phyloP scores from a whole-genome alignment of 2,113 vertebrate genomes.

The Sylvia atricapilla region DNA sequence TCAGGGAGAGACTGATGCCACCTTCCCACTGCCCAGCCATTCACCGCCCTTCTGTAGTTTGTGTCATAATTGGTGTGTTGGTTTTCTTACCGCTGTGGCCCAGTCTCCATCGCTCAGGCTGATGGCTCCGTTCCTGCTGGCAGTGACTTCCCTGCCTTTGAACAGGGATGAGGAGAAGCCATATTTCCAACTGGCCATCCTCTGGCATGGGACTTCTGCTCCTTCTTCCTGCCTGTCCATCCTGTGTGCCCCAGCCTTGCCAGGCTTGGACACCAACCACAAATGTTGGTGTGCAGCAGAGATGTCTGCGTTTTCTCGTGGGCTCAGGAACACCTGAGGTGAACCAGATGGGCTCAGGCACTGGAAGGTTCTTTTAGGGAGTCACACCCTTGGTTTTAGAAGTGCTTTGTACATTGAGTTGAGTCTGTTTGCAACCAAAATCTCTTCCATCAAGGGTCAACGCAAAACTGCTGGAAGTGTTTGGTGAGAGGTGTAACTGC shows the following conservation, averaged over 20 bases:
- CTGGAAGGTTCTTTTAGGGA: neutral
- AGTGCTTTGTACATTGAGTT: neutral
- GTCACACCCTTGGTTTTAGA: neutral
- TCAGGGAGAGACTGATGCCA: neutral
- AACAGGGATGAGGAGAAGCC: neutral
- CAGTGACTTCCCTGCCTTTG: neutral
- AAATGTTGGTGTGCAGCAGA: rapidly evolving
- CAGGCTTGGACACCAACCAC: neutral
- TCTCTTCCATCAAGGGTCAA: neutral
- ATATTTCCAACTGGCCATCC: neutral
- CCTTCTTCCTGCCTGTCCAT: neutral
- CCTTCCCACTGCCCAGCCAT: neutral
- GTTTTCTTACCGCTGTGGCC: rapidly evolving
- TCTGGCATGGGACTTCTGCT: rapidly evolving
- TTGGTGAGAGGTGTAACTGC: neutral
- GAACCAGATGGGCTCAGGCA: neutral
- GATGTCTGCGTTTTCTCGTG: rapidly evolving
- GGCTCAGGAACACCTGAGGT: neutral
- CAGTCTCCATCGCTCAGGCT: rapidly evolving
- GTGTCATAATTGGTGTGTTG: neutral
- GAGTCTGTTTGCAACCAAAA: neutral
- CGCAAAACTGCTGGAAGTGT: rapidly evolving
- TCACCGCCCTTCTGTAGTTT: rapidly evolving
- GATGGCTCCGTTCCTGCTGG: rapidly evolving
- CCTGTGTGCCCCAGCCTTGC: too few relatives aligned